A percentile compares a stretch with the other conserved stretches of the same genome.
Evolutionary conservation across 2,797 vertebrate species (phyloP).

Genomic region (Petrocephalus schoutedeni): DNA sequence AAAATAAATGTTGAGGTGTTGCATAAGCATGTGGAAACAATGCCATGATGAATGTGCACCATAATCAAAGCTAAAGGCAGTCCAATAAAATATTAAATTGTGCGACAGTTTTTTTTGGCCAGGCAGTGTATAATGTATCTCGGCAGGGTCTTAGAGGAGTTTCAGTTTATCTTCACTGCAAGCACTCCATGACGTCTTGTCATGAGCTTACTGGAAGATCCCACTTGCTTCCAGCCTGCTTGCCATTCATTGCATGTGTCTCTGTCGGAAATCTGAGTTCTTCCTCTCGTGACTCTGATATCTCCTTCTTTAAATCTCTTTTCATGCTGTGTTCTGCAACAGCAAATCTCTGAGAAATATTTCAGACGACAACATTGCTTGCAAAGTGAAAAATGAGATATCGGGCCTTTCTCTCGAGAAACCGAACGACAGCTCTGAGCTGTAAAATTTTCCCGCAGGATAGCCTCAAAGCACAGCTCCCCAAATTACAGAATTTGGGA

Average conservation of each 20-base stretch:
- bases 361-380: background rate
- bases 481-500: background rate
- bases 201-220: background rate
- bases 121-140: background rate
- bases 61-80: too few relatives aligned
- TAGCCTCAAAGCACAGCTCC: background rate
- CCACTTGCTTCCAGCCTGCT: background rate
- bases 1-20: too few relatives aligned
- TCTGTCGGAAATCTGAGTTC: background rate
- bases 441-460: background rate
- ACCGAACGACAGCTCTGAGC: background rate
- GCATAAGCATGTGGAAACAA: too few relatives aligned
- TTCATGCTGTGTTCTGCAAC: background rate
- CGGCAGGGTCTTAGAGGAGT: background rate
- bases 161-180: background rate
- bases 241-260: background rate
- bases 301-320: conserved; percentile 8
- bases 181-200: background rate
- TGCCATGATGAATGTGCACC: too few relatives aligned
- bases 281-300: conserved; percentile 5
- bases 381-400: background rate
- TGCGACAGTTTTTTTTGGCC: too few relatives aligned
- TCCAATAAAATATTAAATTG: too few relatives aligned
- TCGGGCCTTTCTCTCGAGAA: background rate
- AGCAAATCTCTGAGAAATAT: background rate